Evolutionary conservation across 2,888 invertebrate species (phyloP), one percentile per base, ranked within the genome.

Genomic region (Ormyrus thymus): DNA sequence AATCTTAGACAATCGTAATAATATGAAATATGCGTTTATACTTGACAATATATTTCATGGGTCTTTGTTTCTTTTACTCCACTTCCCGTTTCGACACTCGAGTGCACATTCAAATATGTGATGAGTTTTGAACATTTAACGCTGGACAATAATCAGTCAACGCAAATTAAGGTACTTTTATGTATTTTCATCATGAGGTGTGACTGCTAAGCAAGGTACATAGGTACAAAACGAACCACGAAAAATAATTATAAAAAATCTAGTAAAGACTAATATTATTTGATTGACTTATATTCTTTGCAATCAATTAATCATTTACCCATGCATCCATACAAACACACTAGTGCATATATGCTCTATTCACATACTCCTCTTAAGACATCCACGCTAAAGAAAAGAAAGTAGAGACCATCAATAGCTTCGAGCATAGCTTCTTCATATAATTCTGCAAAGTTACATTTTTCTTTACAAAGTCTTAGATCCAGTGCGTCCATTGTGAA

Each of bases 11-110:
- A 83, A 86, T 83, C 83, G 83, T 86, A 85, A 84, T 82, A 85
- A 86, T 86, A 85, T 82, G 84, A 83, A 88, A 86, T 87, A 86
- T 86, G 86, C 84, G 85, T 86, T 84, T 85, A 84, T 71, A 86
- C 84, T 85, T 85, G 85, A 87, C 86, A 83, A 86, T 86, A 87
- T 82, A 84, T 58, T 73, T 64, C 51, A 72, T 77, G 61, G 61
- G 51, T 69, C 72, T 76, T 80, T 81, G 65, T 81, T 72, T 64
- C 66, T 76, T 81, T 81, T 74, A 79, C 75, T 69, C 71, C 59
- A 69, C 62, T 78, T 81, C 64, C 15, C 69, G 76, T 80, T 76
- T 74, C 61, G 59, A 77, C 76, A 77, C 80, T 80, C 69, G 69
- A 70, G 76, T 70, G 70, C 29, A 45, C 61, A 43, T 71, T n/a